Conservation (phyloP, 1,140 invertebrate genomes). For the Euura saliciscinereae region DNA sequence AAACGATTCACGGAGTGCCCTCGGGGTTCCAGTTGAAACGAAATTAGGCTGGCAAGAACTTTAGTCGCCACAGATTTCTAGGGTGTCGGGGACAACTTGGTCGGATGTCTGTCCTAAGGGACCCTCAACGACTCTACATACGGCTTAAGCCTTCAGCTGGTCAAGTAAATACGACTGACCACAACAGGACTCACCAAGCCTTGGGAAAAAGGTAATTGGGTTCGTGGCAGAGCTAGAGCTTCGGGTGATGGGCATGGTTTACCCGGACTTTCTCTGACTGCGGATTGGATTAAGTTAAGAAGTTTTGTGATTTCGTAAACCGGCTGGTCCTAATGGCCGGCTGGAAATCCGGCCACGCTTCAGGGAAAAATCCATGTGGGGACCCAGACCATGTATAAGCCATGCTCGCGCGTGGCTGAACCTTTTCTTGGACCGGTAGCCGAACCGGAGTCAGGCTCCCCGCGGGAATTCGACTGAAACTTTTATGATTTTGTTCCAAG, state of each 20-base stretch:
- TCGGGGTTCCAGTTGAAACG: not conserved
- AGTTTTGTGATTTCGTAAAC: slow-evolving; percentile 38
- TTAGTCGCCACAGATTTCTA: not conserved
- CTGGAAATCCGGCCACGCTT: slow-evolving; percentile 12
- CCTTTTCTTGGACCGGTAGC: not conserved
- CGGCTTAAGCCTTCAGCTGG: not conserved
- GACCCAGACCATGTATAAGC: not conserved
- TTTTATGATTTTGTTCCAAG: slow-evolving; percentile 44
- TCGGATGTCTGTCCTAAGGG: not conserved
- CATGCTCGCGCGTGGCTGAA: slow-evolving; percentile 8
- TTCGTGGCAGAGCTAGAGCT: not conserved
- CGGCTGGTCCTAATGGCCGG: slow-evolving; percentile 32
- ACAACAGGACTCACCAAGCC: not conserved
- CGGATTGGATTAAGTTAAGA: slow-evolving; percentile 28
- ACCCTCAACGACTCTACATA: not conserved
- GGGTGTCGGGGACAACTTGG: not conserved
- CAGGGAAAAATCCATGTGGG: not conserved
- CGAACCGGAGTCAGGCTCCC: not conserved
- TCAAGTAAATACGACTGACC: not conserved
- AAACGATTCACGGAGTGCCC: not conserved
- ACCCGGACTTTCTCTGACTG: not conserved
- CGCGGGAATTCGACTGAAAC: slow-evolving; percentile 35
- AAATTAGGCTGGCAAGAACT: not conserved
- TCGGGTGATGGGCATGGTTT: not conserved
- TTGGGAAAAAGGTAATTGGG: not conserved